A percentile compares a stretch with the other conserved stretches of the same genome.
These are phyloP conservation scores for Tinamus major DNA, from an alignment of 2,797 vertebrate species.

Conservation along the genomic window DNA sequence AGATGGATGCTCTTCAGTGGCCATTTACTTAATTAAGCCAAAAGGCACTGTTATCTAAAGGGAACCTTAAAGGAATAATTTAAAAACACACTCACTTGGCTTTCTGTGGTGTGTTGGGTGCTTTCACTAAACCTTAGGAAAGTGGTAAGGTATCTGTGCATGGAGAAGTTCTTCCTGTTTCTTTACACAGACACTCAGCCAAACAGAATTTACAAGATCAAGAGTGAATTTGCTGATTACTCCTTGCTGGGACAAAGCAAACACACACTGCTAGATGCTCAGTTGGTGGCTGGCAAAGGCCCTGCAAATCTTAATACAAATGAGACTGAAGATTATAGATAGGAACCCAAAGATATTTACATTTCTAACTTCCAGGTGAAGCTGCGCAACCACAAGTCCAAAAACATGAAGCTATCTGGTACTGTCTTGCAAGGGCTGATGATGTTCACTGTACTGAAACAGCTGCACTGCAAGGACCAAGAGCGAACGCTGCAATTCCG, in stretches of 20 bases:
- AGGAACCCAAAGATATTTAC: not conserved
- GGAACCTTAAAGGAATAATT: not conserved
- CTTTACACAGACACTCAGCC: no score
- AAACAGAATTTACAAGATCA: not conserved
- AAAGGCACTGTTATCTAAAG: not conserved
- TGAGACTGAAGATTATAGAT: not conserved
- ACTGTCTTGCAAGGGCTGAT: not conserved
- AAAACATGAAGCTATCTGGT: not conserved
- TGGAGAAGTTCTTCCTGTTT: not conserved
- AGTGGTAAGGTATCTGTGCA: not conserved
- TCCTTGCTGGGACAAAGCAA: not conserved
- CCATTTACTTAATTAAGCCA: not conserved
- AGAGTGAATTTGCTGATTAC: not conserved
- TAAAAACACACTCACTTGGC: not conserved
- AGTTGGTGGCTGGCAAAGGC: accelerated
- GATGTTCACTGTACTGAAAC: accelerated
- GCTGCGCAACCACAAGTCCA: not conserved
- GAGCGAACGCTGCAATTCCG: not conserved
- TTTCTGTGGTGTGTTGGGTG: accelerated
- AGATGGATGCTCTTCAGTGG: not conserved
- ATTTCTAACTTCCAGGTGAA: not conserved
- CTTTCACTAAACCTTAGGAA: not conserved
- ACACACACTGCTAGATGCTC: accelerated
- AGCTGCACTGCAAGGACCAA: accelerated
- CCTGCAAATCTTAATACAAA: accelerated